Percentiles rank a stretch among this genome's conserved stretches.
These are phyloP conservation scores for Nineta flava DNA, from an alignment of 2,888 invertebrate species.

Conservation along the genomic window DNA sequence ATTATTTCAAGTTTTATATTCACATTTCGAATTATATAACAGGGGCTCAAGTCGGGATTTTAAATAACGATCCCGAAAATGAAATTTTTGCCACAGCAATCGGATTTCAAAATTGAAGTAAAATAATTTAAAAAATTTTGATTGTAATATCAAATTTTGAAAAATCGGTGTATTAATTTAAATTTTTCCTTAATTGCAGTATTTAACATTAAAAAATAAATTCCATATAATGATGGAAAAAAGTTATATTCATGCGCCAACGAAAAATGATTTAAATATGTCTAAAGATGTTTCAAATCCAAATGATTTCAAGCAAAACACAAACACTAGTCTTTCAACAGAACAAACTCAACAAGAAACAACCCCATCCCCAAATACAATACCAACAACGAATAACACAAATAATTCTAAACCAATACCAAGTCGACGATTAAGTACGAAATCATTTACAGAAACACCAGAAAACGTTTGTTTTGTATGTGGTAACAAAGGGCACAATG, in stretches of 20 bases:
- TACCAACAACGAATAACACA: not conserved
- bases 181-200: too few species aligned
- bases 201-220: not conserved
- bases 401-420: not conserved
- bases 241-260: not conserved
- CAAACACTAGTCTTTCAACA: not conserved
- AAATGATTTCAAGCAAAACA: not conserved
- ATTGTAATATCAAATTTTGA: too few species aligned
- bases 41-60: too few species aligned
- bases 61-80: too few species aligned
- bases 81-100: too few species aligned
- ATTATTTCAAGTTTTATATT: too few species aligned
- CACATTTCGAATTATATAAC: too few species aligned
- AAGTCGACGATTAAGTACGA: not conserved
- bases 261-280: not conserved
- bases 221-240: constrained; percentile 4
- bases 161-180: too few species aligned
- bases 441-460: constrained; percentile 1
- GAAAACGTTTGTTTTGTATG: constrained; percentile 49
- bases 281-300: not conserved
- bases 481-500: constrained; percentile 50
- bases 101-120: too few species aligned
- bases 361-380: not conserved
- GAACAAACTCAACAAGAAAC: not conserved
- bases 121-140: too few species aligned